Evolutionary conservation across 2,113 vertebrate genomes (phyloP).

Genomic region (Thamnophis sirtalis): DNA sequence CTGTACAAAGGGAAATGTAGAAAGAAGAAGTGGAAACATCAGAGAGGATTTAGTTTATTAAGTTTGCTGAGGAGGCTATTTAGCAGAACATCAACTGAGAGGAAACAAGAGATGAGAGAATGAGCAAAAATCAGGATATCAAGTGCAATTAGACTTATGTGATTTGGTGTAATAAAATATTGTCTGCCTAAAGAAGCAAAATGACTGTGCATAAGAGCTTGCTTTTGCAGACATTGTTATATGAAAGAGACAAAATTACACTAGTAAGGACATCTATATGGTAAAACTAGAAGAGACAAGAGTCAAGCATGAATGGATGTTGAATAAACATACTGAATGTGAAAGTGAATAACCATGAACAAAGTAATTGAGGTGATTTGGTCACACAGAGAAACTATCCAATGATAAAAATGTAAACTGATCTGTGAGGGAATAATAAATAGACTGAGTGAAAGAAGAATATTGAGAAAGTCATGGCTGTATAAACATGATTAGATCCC

Average conservation of each 20-base stretch:
- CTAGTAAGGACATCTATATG: not conserved
- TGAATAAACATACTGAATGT: not conserved
- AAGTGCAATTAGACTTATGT: not conserved
- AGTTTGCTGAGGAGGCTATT: not conserved
- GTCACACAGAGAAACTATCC: not conserved
- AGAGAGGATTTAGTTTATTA: not conserved
- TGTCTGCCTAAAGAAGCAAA: not conserved
- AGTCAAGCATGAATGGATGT: not conserved
- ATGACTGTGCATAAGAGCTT: not conserved
- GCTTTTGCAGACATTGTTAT: not conserved
- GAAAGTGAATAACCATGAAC: not conserved
- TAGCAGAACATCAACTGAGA: not conserved
- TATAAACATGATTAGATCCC: not conserved
- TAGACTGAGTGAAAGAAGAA: not conserved
- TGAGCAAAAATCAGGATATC: not conserved
- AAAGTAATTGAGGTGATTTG: not conserved
- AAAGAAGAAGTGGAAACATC: not conserved
- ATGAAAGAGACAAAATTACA: not conserved
- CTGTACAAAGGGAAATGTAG: not conserved
- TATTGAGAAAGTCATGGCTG: not conserved
- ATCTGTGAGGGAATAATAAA: not conserved
- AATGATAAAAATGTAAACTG: not conserved
- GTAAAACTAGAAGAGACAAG: not conserved
- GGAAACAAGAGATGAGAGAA: not conserved
- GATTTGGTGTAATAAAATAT: not conserved